Base-by-base conservation (phyloP, 2,797 vertebrate species). In the Atherinosoma microstoma region DNA sequence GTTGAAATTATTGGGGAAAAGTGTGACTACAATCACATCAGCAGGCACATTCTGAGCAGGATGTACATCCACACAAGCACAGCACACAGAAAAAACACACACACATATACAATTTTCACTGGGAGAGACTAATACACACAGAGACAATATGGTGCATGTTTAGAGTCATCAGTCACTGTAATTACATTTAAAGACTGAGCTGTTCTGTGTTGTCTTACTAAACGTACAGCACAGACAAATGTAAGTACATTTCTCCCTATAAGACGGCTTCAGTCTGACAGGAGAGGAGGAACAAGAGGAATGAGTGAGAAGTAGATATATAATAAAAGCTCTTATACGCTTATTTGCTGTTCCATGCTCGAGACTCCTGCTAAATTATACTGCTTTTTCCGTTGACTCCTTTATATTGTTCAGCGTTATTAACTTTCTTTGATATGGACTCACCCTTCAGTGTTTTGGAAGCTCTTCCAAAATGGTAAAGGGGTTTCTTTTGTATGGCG, bases 191-290 rank as follows among this genome's bases (percentile, higher is more conserved):
- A 86, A 84, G 71, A 73, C 57, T 54, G 13, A 54, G 5, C 10
- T 54, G 51, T 29, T 54, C 51, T 38, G 51, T 75, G 76, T 80
- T 62, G 76, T 49, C 73, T 63, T 22, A 22, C 73, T 84, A 74
- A 85, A 84, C 5, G 63, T 47, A 62, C 42, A 45, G 42, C 42
- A 16, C 5, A 4, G 57, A 51, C 59, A 64, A 73, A 83, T 11
- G 62, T 68, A 83, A 87, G 82, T 79, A 83, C 71, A 83, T 83
- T 73, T 49, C 73, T 82, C 62, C 62, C 78, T 65, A 70, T 45
- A 16, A 61, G 15, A 49, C 32, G 13, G 2, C 35, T 3, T 49
- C 12, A 15, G 54, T 77, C 12, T 34, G 49, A 49, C 36, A 47
- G 10, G 24, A 20, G 16, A 49, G 15, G 22, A 18, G 5, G 20